Base-by-base conservation (phyloP, 2,888 invertebrate species). In the Plebejus anna region DNA sequence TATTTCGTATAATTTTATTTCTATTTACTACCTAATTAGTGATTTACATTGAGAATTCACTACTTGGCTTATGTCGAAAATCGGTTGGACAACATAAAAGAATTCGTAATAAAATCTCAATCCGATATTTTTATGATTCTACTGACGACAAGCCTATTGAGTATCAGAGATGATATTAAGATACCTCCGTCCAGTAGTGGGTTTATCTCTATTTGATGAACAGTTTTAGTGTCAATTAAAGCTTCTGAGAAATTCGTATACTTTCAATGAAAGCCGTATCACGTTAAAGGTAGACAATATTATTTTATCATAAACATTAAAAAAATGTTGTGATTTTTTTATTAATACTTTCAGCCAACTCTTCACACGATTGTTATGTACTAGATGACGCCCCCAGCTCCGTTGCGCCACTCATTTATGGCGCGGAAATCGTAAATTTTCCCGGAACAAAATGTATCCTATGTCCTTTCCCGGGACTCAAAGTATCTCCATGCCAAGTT, bases 101-200 rank as follows among this genome's bases (percentile, higher is more conserved):
- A 66, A 66, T 66, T 66, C 22, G 66, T 66, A 66, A 66, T 66
- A 66, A 66, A 66, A 36, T 32, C 36, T 36, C 32, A 66, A 36
- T 32, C 66, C 66, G 66, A 66, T 66, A 66, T 66, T 66, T 66
- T 66, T 66, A 66, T 66, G 66, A 66, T 61, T 61, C 61, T 22
- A 61, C 61, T 16, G 66, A 32, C 66, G 66, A 66, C 66, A 32
- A 66, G 32, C 66, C 66, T 66, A 66, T 66, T 36, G 1, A 66
- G 66, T 66, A 66, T 66, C 66, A 66, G 66, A 66, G 66, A 66
- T 66, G 66, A 66, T 66, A 66, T 66, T 36, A 66, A 66, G 61
- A 61, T 61, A 61, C 4, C 66, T 32, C 16, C 6, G 32, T 13
- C 16, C 36, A 66, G 66, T 66, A 66, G 66, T 66, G 16, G 66